Evolutionary conservation across 2,113 vertebrate species (phyloP).

Genomic region (Recurvirostra avosetta): DNA sequence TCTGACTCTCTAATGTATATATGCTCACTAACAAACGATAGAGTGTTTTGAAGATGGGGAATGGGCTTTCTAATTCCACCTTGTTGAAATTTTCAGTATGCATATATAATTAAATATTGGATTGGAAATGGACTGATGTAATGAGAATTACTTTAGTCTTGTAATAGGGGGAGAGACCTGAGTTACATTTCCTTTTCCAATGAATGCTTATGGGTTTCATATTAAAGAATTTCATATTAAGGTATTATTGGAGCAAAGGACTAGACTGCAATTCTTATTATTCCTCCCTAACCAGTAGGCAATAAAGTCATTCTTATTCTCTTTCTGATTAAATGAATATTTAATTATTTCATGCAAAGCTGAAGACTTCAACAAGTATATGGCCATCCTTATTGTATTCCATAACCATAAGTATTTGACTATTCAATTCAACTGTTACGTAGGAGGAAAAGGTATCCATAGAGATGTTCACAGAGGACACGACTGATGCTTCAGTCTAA

Average conservation of each 20-base stretch:
- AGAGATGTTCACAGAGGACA: background rate
- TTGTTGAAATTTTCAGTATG: background rate
- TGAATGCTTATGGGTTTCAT: background rate
- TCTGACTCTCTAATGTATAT: background rate
- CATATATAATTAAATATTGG: background rate
- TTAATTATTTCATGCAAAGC: background rate
- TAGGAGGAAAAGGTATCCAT: background rate
- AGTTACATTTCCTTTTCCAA: background rate
- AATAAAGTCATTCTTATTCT: background rate
- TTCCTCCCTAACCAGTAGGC: background rate
- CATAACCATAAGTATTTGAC: background rate
- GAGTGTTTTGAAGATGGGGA: background rate
- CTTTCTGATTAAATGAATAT: background rate
- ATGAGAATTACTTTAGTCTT: background rate
- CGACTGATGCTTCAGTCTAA: background rate
- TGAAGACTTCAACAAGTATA: background rate
- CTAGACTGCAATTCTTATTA: background rate
- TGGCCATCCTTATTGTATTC: background rate
- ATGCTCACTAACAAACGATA: background rate
- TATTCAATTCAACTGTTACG: rapidly evolving
- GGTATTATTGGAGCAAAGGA: background rate
- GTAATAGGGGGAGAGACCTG: background rate
- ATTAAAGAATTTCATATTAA: background rate
- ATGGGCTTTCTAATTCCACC: background rate
- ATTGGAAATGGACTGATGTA: background rate